Evolutionary conservation across 2,888 invertebrate species (phyloP).

Genomic region (Scaeva pyrastri): DNA sequence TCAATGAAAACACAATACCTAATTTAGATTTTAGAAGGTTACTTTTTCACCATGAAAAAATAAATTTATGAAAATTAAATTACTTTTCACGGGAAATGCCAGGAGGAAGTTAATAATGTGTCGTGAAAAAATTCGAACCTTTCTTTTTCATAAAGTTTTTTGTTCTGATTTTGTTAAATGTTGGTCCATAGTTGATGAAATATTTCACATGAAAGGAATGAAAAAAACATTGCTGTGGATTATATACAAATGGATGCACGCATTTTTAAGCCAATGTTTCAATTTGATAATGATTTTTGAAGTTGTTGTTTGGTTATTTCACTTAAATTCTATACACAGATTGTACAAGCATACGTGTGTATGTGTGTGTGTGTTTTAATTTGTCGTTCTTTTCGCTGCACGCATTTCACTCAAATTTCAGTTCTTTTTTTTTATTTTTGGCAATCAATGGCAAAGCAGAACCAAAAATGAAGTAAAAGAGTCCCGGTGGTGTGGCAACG

Average conservation of each 20-base stretch:
- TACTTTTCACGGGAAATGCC: too few species aligned
- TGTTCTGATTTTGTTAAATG: not conserved
- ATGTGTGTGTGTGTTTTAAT: slow-evolving; percentile 43
- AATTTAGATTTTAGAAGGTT: too few species aligned
- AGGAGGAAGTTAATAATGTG: too few species aligned
- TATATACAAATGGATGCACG: slow-evolving; percentile 60
- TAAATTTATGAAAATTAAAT: too few species aligned
- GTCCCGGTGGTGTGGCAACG: slow-evolving; percentile 43
- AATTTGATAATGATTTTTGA: slow-evolving; percentile 63
- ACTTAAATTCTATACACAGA: slow-evolving; percentile 1
- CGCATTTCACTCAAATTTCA: slow-evolving; percentile 67
- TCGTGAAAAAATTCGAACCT: too few species aligned
- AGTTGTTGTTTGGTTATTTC: not conserved
- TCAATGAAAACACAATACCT: too few species aligned
- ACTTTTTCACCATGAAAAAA: too few species aligned
- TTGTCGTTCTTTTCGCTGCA: slow-evolving; percentile 54
- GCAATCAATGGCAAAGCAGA: not conserved
- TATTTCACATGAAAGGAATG: slow-evolving; percentile 14
- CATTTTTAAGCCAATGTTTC: slow-evolving; percentile 70
- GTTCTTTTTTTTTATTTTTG: not conserved
- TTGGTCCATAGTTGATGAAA: slow-evolving; percentile 28
- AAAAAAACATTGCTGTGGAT: slow-evolving; percentile 9
- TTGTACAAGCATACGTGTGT: not conserved
- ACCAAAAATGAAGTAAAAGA: not conserved
- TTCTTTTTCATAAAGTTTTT: not conserved